phyloP scores from a whole-genome alignment of 2,888 invertebrate species.

The Tubulanus polymorphus region DNA sequence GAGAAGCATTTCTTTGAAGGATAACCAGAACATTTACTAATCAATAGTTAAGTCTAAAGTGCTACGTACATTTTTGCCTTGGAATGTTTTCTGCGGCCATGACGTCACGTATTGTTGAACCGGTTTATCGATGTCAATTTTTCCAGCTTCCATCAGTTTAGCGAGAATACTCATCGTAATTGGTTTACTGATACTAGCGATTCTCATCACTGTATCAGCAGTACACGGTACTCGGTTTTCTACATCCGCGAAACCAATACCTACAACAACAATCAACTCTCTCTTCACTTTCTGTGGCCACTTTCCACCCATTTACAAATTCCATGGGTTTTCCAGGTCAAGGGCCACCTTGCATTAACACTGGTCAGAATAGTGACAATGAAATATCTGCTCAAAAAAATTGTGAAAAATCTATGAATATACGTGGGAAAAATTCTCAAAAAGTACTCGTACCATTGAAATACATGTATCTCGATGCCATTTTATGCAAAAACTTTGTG shows the following conservation, averaged over 20 bases:
- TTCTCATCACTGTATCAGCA: slow-evolving; percentile 57
- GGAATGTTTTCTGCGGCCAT: slow-evolving; percentile 57
- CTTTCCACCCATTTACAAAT: too few species aligned
- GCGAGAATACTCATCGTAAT: slow-evolving; percentile 59
- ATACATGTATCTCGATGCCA: too few species aligned
- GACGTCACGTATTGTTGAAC: slow-evolving; percentile 57
- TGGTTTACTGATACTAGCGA: slow-evolving; percentile 62
- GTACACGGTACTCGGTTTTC: slow-evolving; percentile 56
- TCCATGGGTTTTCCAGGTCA: background rate
- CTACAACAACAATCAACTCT: too few species aligned
- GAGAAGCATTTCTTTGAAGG: too few species aligned
- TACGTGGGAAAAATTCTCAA: too few species aligned
- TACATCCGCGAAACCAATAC: slow-evolving; percentile 58
- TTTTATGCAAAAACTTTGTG: too few species aligned
- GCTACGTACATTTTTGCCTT: slow-evolving; percentile 53
- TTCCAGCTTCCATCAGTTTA: slow-evolving; percentile 56
- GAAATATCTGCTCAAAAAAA: too few species aligned
- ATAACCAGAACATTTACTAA: too few species aligned
- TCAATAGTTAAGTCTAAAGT: background rate
- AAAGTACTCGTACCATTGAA: too few species aligned
- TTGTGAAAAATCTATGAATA: too few species aligned
- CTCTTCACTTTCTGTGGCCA: too few species aligned
- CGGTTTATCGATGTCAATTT: slow-evolving; percentile 58
- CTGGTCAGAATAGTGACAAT: too few species aligned
- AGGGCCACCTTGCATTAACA: background rate